phyloP scores from a whole-genome alignment of 1,140 invertebrate genomes.

The Aporrectodea caliginosa region DNA sequence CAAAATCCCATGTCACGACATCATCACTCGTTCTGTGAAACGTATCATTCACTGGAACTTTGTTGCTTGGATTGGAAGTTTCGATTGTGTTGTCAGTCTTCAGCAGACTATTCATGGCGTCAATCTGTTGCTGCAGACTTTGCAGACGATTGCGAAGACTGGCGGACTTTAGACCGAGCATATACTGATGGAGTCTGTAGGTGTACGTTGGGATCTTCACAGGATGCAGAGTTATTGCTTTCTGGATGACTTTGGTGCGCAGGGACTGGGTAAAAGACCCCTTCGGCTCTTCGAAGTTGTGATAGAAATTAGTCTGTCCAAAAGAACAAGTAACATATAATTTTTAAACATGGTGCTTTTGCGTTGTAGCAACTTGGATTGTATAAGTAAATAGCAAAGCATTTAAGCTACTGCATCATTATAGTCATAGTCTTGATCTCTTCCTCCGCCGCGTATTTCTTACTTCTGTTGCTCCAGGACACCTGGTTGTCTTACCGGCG shows the following conservation, averaged over 20 bases:
- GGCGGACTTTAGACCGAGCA: constrained; percentile 43
- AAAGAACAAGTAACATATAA: not conserved
- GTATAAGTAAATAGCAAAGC: no score
- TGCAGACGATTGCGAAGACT: constrained; percentile 48
- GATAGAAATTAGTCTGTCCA: constrained; percentile 87
- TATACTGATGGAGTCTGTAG: constrained; percentile 74
- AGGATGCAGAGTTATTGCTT: constrained; percentile 92
- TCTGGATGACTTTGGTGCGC: constrained; percentile 82
- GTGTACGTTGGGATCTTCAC: constrained; percentile 85
- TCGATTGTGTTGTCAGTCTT: no score
- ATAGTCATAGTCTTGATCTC: no score
- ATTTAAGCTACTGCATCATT: not conserved
- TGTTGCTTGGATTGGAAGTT: no score
- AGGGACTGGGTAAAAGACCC: constrained; percentile 80
- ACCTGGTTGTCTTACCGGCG: no score
- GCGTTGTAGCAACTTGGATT: not conserved
- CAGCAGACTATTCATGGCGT: no score
- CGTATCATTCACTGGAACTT: no score
- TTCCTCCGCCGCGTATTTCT: no score
- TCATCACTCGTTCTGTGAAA: no score
- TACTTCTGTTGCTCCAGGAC: not conserved
- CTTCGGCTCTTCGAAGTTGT: constrained; percentile 81
- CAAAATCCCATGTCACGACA: no score
- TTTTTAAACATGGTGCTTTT: no score
- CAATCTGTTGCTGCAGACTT: no score